Base-by-base conservation (phyloP, 1,140 invertebrate genomes). In the Heliconius eleuchia region DNA sequence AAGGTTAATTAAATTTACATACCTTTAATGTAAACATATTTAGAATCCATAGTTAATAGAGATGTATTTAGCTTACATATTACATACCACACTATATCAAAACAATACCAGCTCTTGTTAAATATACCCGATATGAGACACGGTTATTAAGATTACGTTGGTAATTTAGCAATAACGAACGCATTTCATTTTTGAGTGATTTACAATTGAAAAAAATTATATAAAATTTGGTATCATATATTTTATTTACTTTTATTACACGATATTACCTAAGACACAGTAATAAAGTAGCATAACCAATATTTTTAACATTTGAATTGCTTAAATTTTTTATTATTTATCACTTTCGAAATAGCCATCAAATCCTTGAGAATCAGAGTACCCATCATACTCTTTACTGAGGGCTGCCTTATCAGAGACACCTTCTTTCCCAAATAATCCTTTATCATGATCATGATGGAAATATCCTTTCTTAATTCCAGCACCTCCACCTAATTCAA, bases 401-500 rank as follows among this genome's bases (percentile, higher is more conserved):
- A 88, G 82, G 71, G 91, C 92, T 4, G 95, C 96, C 80, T 95
- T 95, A n/a, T 95, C 94, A 73, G 87, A 91, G 73, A 91, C 89
- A 1, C 95, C 96, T 79, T 95, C 84, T 72, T 95, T 94, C 3
- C 94, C 96, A 30, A 91, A 92, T 52, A 95, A 85, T 30, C 84
- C 86, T 42, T 95, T 90, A 42, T 95, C 88, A 73, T 94, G 93
- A 6, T 89, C 95, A 1, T 95, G 92, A 66, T 96, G 94, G 72
- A 94, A 95, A 71, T 89, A 87, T 4, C 92, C 93, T 18, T 95
- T 96, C 34, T 96, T 95, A 80, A 95, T 89, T 72, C 92, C 92
- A n/a, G 84, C 92, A 13, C 95, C 96, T 30, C 93, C 91, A 18
- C 86, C 90, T 9, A 92, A 83, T 55, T 91, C 87, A 78, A 95